phyloP scores from a whole-genome alignment of 2,797 vertebrate species.

The Oreortyx pictus region DNA sequence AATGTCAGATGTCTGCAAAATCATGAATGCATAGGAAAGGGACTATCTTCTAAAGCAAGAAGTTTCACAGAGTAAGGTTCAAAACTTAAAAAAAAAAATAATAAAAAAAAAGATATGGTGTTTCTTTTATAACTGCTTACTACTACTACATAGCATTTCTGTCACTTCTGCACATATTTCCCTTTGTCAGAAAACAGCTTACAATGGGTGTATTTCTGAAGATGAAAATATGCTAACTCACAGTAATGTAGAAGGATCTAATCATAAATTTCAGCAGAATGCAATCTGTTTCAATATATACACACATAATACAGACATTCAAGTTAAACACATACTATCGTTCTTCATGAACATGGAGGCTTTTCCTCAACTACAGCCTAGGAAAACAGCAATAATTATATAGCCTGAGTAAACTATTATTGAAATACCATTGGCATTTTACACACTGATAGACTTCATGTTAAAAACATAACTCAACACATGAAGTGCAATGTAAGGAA shows the following conservation, averaged over 20 bases:
- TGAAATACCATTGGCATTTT: slow-evolving; percentile 36
- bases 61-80: not conserved
- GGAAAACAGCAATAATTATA: not conserved
- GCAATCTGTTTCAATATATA: not conserved
- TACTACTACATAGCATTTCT: not conserved
- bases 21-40: not conserved
- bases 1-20: not conserved
- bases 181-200: not conserved
- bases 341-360: not conserved
- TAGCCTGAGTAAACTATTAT: slow-evolving; percentile 1
- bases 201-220: not conserved
- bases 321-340: not conserved
- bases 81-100: not conserved
- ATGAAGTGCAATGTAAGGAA: not conserved
- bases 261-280: not conserved
- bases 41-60: not conserved
- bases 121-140: not conserved
- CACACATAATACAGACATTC: not conserved
- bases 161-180: not conserved
- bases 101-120: not conserved
- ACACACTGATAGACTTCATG: not conserved
- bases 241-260: not conserved
- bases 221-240: not conserved
- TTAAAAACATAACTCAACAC: slow-evolving; percentile 45
- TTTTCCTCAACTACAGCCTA: not conserved